These are phyloP conservation scores for Pipistrellus pygmaeus DNA, from an alignment of 2,797 vertebrate species.

Conservation along the genomic window DNA sequence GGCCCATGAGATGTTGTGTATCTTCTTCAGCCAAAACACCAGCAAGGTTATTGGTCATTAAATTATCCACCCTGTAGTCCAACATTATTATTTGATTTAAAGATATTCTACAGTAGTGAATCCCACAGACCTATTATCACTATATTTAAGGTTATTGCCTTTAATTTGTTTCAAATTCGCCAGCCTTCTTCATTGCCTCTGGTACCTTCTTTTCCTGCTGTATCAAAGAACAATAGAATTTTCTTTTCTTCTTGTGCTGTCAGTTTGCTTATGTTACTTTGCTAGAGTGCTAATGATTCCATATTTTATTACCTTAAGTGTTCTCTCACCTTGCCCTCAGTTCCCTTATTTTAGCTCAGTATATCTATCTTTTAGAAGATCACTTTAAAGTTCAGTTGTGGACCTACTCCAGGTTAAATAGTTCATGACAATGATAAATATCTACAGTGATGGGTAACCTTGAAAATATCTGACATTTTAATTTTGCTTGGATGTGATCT, in stretches of 20 bases:
- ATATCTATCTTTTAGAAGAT: slow-evolving; percentile 68
- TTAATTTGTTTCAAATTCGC: slow-evolving; percentile 78
- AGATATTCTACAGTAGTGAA: slow-evolving; percentile 71
- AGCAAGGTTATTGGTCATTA: slow-evolving; percentile 78
- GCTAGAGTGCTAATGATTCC: slow-evolving; percentile 31
- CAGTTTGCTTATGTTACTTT: slow-evolving; percentile 41
- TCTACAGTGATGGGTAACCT: slow-evolving; percentile 56
- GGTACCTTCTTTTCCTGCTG: neutral
- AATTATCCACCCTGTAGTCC: slow-evolving; percentile 68
- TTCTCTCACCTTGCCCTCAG: neutral
- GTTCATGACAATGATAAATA: slow-evolving; percentile 77
- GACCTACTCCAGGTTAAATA: slow-evolving; percentile 62
- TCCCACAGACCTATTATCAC: slow-evolving; percentile 74
- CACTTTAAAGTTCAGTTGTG: slow-evolving; percentile 57
- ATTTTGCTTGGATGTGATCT: slow-evolving; percentile 69
- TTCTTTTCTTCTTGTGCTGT: slow-evolving; percentile 31
- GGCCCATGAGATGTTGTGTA: slow-evolving; percentile 59
- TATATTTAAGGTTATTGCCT: slow-evolving; percentile 81
- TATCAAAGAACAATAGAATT: slow-evolving; percentile 38
- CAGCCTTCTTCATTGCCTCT: slow-evolving; percentile 36
- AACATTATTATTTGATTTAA: slow-evolving; percentile 78
- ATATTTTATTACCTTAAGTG: slow-evolving; percentile 65
- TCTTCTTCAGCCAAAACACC: slow-evolving; percentile 73
- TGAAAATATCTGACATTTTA: slow-evolving; percentile 77
- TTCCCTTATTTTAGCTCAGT: slow-evolving; percentile 50